Evolutionary conservation across 2,797 vertebrate genomes (phyloP), one percentile per base, ranked within the genome.

Genomic region (Microctenopoma lineatum): DNA sequence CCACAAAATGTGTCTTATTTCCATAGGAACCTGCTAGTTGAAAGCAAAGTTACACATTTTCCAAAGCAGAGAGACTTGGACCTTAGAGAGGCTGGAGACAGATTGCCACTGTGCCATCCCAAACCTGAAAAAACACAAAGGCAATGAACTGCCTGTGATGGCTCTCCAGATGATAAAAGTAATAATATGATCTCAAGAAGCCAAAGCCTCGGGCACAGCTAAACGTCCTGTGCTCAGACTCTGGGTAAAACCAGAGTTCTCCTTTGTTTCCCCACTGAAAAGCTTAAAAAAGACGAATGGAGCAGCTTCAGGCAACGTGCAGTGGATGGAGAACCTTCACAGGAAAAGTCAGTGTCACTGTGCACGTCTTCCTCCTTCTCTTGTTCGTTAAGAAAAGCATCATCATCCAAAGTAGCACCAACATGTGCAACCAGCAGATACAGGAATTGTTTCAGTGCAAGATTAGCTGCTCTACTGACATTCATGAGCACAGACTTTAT

Each of bases 261-360:
- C 75, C 79, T 88, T 84, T 77, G 66, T 79, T 82, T 85, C 82
- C 77, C 71, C 45, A 48, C 75, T 80, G 79, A 79, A 81, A 73
- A 77, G 41, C 72, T 79, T 81, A 77, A 78, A 75, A 70, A 72
- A 82, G 78, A 81, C 79, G 65, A 78, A 85, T 71, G 77, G 67
- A 76, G 16, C 4, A 11, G 70, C 82, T 79, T 2, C 2, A 1
- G 75, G 83, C 54, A 21, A 47, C 41, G 47, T 5, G 0, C 54
- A 45, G 59, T 61, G 59, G 70, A 72, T 72, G 2, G 41, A 77
- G 59, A 73, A 60, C 2, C 57, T 7, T 34, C 62, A 45, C 56
- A 50, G 61, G 72, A 66, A 79, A 73, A 54, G 54, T 75, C 66
- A 63, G 15, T 41, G 77, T 76, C 75, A 67, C 53, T 27, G 41